A percentile compares a stretch with the other conserved stretches of the same genome.
These are phyloP conservation scores for Actias luna DNA, from an alignment of 2,888 invertebrate genomes.

Conservation along the genomic window DNA sequence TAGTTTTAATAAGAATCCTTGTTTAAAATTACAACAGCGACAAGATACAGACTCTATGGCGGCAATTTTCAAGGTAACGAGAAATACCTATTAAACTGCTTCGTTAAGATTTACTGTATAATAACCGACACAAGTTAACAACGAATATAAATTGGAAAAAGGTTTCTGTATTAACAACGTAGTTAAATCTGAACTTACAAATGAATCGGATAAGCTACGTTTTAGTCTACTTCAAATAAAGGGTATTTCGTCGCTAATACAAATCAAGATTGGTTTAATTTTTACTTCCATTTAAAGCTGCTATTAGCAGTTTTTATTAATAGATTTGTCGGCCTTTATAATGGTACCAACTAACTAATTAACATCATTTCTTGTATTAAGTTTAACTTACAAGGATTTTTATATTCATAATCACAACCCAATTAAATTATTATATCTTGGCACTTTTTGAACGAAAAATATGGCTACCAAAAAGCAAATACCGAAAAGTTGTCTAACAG, in stretches of 20 bases:
- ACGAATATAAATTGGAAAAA: no score
- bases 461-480: no score
- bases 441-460: no score
- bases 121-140: no score
- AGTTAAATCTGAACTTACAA: not conserved
- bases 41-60: not conserved
- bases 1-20: no score
- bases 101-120: no score
- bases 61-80: not conserved
- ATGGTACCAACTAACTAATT: not conserved
- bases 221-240: not conserved
- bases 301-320: no score
- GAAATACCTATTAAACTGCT: not conserved
- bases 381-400: slow-evolving; percentile 7
- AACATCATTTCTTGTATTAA: not conserved
- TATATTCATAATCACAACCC: slow-evolving; percentile 12
- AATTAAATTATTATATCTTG: slow-evolving; percentile 8
- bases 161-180: no score
- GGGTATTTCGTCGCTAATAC: not conserved
- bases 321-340: not conserved
- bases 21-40: no score
- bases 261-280: not conserved
- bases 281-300: no score
- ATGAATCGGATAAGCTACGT: not conserved
- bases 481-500: no score